Evolutionary conservation across 2,113 vertebrate species (phyloP).

Genomic region (Cryptotis parvus): DNA sequence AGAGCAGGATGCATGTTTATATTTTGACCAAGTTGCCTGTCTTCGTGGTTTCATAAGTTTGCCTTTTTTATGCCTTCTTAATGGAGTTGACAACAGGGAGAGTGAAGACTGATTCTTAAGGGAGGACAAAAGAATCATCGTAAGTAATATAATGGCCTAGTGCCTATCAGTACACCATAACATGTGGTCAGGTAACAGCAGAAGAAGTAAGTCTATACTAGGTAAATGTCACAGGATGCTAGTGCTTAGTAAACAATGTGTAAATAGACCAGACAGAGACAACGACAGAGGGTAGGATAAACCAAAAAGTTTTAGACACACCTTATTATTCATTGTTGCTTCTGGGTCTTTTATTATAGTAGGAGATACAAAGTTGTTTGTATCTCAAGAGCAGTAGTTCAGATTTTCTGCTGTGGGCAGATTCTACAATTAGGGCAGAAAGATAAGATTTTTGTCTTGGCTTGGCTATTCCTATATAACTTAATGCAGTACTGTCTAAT

Average conservation of each 20-base stretch:
- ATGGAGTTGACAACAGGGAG: accelerated
- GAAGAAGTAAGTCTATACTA: neutral
- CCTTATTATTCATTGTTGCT: neutral
- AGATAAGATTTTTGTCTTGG: neutral
- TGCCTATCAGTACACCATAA: neutral
- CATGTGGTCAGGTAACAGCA: neutral
- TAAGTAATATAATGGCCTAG: neutral
- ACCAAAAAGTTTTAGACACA: neutral
- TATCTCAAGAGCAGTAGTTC: neutral
- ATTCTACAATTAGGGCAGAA: neutral
- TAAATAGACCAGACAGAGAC: too few species aligned
- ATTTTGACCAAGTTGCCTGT: neutral
- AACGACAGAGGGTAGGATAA: too few species aligned
- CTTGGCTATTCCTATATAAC: neutral
- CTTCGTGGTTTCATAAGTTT: neutral
- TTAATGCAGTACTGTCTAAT: neutral
- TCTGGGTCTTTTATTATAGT: neutral
- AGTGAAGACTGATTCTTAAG: slow-evolving; percentile 14
- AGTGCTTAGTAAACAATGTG: neutral
- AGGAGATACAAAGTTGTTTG: neutral
- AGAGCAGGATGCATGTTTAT: neutral
- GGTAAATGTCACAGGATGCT: neutral
- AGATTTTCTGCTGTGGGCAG: neutral
- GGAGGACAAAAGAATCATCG: neutral
- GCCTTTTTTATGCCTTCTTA: neutral